Evolutionary conservation across 2,888 invertebrate species (phyloP), one percentile per base, ranked within the genome.

Genomic region (Harmothoe impar): DNA sequence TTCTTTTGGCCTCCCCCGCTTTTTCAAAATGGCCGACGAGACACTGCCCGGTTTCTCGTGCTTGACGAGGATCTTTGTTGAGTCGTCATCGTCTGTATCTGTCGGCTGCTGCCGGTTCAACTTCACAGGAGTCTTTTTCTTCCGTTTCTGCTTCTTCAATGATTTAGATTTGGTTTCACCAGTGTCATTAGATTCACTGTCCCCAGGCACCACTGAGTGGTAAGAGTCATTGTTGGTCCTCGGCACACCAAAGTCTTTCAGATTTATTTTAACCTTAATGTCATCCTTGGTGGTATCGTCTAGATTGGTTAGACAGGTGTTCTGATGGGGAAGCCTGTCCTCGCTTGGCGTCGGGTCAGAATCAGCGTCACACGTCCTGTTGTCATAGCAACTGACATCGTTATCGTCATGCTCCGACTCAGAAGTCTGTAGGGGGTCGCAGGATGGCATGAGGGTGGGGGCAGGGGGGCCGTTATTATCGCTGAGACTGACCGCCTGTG

Each of bases 131-230:
- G 90, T 81, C 43, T 90, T 90, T 88, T 89, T 91, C 68, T 89
- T 91, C 29, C 90, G 78, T 78, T 91, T 88, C 72, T 91, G 89
- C 51, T 89, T 89, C 72, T 77, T 77, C n/a, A 51, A 33, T 51
- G 25, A 89, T 33, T 89, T 89, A 29, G n/a, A 29, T 52, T 86
- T 33, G 3, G 20, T 10, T 43, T 56, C 86, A 15, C 29, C 5
- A 0, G 25, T 29, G 0, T 52, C 52, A 54, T 52, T 29, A 1
- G 25, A 52, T 15, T 54, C 54, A 54, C 86, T 86, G 10, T 86
- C 86, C 23, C 72, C 62, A 31, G 17, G 35, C 33, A 52, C 77
- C 20, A 31, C 51, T n/a, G 51, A 43, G 25, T 51, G 72, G n/a
- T 43, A n/a, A 7, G 20, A 25, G 7, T 51, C 31, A n/a, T 77